Evolutionary conservation across 2,888 invertebrate genomes (phyloP), one percentile per base, ranked within the genome.

Genomic region (Eledone cirrhosa): DNA sequence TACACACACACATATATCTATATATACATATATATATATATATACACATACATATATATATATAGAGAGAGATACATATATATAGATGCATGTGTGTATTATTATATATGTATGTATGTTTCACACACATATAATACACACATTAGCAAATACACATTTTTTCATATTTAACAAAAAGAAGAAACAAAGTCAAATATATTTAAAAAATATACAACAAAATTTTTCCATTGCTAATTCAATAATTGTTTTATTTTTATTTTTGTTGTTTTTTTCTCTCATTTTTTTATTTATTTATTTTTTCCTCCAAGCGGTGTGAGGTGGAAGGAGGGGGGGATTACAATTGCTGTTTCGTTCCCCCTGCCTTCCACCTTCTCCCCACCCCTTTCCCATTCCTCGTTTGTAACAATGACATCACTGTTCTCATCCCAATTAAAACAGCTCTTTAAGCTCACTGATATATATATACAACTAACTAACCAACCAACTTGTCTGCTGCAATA

Each of bases 361-460:
- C 33, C 8, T 41, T 4, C 33, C 33, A 7, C 8, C 33, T 41
- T 41, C 33, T 41, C 8, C 5, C 33, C 33, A 7, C 8, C 33
- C 33, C 33, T n/a, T 41, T 41, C 33, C 33, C 33, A 33, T 72
- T 2, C 33, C 33, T n/a, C 69, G 69, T 72, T 72, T 31, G 69
- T 72, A n/a, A n/a, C n/a, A n/a, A 29, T 72, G 69, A 41, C 69
- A 72, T 72, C 69, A 24, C 31, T 72, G 69, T 72, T 72, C 69
- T 72, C 69, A 31, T 72, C 69, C 69, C 33, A 31, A 72, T 72
- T 72, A 72, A 72, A 72, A 72, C 69, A 72, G 69, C 69, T 72
- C 69, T 72, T 72, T 72, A 72, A n/a, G 69, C 69, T 72, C 69
- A 72, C 31, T 72, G 33, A 72, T 16, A 63, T 16, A 7, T 22